phyloP scores from a whole-genome alignment of 2,113 vertebrate genomes.

The Podarcis cretensis region DNA sequence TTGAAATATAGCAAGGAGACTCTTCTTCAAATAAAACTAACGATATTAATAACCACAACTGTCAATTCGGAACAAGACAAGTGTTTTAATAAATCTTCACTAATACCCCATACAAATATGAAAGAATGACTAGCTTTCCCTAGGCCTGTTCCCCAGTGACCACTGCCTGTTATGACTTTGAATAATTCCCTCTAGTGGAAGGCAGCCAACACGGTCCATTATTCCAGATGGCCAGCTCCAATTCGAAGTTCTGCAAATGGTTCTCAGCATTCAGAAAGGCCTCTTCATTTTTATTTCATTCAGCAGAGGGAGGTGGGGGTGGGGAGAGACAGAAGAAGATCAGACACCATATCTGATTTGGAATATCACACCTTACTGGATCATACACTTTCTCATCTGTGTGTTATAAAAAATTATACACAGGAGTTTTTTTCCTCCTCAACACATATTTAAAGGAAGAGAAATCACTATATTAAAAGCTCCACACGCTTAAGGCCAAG shows the following conservation, averaged over 20 bases:
- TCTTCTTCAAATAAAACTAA: constrained; percentile 69
- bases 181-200: constrained; percentile 63
- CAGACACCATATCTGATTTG: constrained; percentile 37
- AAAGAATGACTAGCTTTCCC: constrained; percentile 66
- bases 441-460: constrained; percentile 28
- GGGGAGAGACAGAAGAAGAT: constrained; percentile 34
- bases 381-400: constrained; percentile 42
- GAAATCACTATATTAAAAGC: constrained; percentile 26
- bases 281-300: constrained; percentile 31
- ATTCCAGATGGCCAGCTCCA: constrained; percentile 62
- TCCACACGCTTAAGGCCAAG: background rate
- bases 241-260: constrained; percentile 58
- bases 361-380: background rate
- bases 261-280: constrained; percentile 47
- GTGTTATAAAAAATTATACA: constrained; percentile 23
- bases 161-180: constrained; percentile 58
- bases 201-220: constrained; percentile 60
- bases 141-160: constrained; percentile 44
- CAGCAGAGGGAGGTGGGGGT: constrained; percentile 32
- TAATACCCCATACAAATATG: constrained; percentile 67
- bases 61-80: constrained; percentile 64
- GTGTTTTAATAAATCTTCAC: constrained; percentile 75
- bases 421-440: background rate
- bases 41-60: constrained; percentile 61
- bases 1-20: constrained; percentile 52